Evolutionary conservation across 2,113 vertebrate genomes (phyloP).

Genomic region (Marcusenius ussheri): DNA sequence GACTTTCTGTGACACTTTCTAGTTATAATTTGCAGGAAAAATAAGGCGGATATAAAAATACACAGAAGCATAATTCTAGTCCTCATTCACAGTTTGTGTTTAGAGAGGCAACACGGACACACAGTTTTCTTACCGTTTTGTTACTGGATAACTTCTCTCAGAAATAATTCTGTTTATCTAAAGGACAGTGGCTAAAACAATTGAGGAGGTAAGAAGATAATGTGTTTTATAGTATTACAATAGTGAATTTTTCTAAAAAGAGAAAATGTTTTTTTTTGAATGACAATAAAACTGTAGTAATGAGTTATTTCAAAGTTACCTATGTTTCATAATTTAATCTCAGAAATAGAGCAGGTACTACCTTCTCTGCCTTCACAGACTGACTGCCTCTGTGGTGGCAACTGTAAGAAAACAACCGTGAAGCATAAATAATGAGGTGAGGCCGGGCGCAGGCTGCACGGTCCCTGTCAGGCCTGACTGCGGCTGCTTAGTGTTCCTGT

Average conservation of each 20-base stretch:
- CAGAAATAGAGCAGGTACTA: background rate
- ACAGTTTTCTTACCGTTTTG: background rate
- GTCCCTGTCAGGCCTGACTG: background rate
- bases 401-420: background rate
- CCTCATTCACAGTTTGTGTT: background rate
- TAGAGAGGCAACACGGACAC: background rate
- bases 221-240: background rate
- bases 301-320: background rate
- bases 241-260: background rate
- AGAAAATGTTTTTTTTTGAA: background rate
- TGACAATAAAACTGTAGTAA: background rate
- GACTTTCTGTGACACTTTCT: background rate
- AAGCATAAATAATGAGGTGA: background rate
- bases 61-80: background rate
- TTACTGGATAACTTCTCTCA: background rate
- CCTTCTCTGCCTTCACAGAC: background rate
- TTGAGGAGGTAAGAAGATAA: background rate
- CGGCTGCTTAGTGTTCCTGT: background rate
- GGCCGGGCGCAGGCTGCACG: background rate
- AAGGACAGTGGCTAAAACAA: background rate
- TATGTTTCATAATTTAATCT: background rate
- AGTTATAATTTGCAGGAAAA: background rate
- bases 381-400: background rate
- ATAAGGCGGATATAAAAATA: background rate
- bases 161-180: background rate